Percentiles rank a stretch among this genome's conserved stretches.
These are phyloP conservation scores for Temnothorax curvispinosus DNA, from an alignment of 1,140 invertebrate species.

Conservation along the genomic window DNA sequence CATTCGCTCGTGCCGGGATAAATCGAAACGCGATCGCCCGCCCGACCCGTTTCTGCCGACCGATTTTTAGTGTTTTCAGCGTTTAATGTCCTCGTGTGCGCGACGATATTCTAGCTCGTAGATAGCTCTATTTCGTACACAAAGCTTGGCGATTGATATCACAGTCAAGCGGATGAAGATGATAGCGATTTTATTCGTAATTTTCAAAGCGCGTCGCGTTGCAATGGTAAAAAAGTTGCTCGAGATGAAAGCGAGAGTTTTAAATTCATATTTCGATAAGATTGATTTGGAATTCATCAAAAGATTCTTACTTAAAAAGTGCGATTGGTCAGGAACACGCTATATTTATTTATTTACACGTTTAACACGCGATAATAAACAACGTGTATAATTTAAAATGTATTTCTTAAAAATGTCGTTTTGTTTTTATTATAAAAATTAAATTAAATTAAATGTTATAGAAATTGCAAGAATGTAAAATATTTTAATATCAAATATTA, in stretches of 20 bases:
- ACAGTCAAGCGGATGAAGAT: slow-evolving; percentile 48
- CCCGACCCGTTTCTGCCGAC: not conserved
- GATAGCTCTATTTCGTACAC: slow-evolving; percentile 51
- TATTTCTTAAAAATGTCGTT: not conserved
- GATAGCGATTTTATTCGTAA: slow-evolving; percentile 42
- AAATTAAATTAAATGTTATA: not conserved
- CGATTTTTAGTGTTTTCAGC: slow-evolving; percentile 56
- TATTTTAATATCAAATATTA: not conserved
- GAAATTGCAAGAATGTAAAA: not conserved
- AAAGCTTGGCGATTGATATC: slow-evolving; percentile 46
- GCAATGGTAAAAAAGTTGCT: slow-evolving; percentile 30
- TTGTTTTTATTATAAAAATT: not conserved
- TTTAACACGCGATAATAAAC: not conserved
- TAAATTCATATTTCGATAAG: not conserved
- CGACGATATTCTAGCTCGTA: slow-evolving; percentile 43
- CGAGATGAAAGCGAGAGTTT: not conserved
- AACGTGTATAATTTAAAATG: not conserved
- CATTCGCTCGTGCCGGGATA: slow-evolving; percentile 33
- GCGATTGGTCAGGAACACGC: not conserved
- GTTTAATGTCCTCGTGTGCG: slow-evolving; percentile 47
- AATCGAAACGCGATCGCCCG: slow-evolving; percentile 50
- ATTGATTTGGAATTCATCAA: not conserved
- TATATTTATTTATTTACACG: not conserved
- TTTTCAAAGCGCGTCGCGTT: slow-evolving; percentile 2
- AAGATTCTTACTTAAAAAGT: not conserved